Percentiles rank a stretch among this genome's conserved stretches.
phyloP scores from a whole-genome alignment of 2,113 vertebrate genomes.

The Helogale parvula region DNA sequence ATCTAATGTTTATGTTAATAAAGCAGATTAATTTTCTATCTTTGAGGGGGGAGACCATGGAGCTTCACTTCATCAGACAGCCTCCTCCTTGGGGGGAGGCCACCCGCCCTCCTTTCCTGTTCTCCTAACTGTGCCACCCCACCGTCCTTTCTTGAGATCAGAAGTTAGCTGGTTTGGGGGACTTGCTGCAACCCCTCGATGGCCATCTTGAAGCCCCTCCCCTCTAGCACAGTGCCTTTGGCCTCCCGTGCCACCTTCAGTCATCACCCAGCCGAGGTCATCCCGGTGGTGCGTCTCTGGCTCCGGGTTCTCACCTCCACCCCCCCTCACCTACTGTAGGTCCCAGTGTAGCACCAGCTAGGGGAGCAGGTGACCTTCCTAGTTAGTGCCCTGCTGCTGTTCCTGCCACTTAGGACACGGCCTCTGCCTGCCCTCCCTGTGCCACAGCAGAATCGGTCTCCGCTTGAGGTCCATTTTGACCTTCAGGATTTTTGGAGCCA shows the following conservation, averaged over 20 bases:
- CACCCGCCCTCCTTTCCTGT: background rate
- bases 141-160: background rate
- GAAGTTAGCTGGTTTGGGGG: background rate
- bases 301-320: background rate
- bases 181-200: background rate
- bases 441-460: background rate
- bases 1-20: background rate
- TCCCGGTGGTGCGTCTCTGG: background rate
- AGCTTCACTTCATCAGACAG: background rate
- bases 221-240: rapidly evolving
- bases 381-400: background rate
- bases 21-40: background rate
- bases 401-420: background rate
- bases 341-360: background rate
- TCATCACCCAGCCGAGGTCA: background rate
- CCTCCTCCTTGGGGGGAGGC: background rate
- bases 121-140: background rate
- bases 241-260: background rate
- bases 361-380: background rate
- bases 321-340: background rate
- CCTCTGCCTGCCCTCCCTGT: background rate
- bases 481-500: background rate
- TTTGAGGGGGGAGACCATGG: background rate
- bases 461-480: background rate
- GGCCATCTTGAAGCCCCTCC: background rate